phyloP scores from a whole-genome alignment of 1,140 invertebrate genomes.

The Drosophila paulistorum region DNA sequence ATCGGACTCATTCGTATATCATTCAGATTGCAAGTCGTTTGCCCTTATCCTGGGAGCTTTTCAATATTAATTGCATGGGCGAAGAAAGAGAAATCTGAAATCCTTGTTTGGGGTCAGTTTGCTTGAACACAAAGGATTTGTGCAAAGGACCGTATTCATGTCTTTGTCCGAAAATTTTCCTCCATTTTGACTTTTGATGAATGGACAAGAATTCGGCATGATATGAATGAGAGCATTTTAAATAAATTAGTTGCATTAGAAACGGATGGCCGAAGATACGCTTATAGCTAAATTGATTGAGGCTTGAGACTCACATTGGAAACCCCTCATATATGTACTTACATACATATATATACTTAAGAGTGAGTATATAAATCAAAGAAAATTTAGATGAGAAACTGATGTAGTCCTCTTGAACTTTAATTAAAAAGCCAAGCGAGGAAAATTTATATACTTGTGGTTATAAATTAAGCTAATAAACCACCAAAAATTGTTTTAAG shows the following conservation, averaged over 20 bases:
- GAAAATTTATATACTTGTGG: slow-evolving; percentile 46
- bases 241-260: slow-evolving; percentile 80
- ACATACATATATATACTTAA: background rate
- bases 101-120: slow-evolving; percentile 3
- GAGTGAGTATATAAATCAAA: slow-evolving; percentile 37
- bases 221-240: slow-evolving; percentile 80
- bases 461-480: slow-evolving; percentile 78
- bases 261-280: slow-evolving; percentile 33
- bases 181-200: slow-evolving; percentile 73
- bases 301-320: slow-evolving; percentile 45
- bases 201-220: slow-evolving; percentile 73
- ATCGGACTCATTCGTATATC: slow-evolving; percentile 61
- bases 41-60: slow-evolving; percentile 59
- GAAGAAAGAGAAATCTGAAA: slow-evolving; percentile 11
- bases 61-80: slow-evolving; percentile 73
- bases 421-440: slow-evolving; percentile 41
- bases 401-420: slow-evolving; percentile 30
- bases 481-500: slow-evolving; percentile 77
- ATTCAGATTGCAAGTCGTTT: slow-evolving; percentile 47
- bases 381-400: slow-evolving; percentile 24
- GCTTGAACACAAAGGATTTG: slow-evolving; percentile 14
- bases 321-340: background rate
- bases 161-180: slow-evolving; percentile 29
- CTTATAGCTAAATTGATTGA: slow-evolving; percentile 60
- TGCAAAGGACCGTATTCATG: slow-evolving; percentile 46